Conservation (phyloP, 2,888 invertebrate genomes). For the Sabatieria punctata region DNA sequence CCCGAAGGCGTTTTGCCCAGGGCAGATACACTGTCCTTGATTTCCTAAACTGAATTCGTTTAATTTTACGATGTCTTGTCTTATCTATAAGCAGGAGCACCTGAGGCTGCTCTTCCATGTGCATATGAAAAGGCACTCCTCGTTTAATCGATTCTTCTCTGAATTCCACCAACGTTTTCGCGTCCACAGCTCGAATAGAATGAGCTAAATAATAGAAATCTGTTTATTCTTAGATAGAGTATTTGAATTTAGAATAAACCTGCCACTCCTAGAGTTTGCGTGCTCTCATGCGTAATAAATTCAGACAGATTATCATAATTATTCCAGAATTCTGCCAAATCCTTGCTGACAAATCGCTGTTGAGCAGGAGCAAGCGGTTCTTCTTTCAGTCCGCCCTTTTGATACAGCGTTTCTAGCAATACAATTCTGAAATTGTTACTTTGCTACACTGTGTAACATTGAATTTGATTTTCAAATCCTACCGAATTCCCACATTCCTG, state of each 20-base stretch:
- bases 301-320: background rate
- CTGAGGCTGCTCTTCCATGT: constrained; percentile 28
- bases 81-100: too few relatives aligned
- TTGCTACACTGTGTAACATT: background rate
- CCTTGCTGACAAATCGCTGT: background rate
- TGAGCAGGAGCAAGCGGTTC: background rate
- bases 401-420: constrained; percentile 8
- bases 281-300: background rate
- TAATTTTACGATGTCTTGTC: too few relatives aligned
- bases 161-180: constrained; percentile 15
- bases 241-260: constrained; percentile 4
- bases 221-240: constrained; percentile 2
- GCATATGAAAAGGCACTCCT: constrained; percentile 24
- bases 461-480: background rate
- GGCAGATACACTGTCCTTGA: too few relatives aligned
- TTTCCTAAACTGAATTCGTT: too few relatives aligned
- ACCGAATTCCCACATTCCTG: constrained; percentile 1
- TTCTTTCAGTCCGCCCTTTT: constrained; percentile 1
- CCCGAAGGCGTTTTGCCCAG: constrained; percentile 12
- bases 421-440: background rate
- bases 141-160: constrained; percentile 14
- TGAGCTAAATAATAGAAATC: constrained; percentile 16
- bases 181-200: constrained; percentile 23
- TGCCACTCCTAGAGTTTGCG: constrained; percentile 13
- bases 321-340: background rate